Base-by-base conservation (phyloP, 2,888 invertebrate genomes). In the Heliconius charithonia region DNA sequence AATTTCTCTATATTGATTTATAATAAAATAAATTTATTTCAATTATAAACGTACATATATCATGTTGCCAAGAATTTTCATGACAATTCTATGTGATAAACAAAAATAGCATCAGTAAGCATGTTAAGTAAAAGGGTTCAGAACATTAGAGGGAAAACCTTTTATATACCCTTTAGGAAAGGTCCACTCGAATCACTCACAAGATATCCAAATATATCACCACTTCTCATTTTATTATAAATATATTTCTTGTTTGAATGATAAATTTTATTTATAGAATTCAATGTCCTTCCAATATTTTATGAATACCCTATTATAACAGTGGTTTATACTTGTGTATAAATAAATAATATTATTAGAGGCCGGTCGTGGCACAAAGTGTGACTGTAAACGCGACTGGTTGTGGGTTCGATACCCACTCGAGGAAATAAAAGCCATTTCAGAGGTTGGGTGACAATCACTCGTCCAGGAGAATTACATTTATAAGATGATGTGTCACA, bases 131-230 rank as follows among this genome's bases (percentile, higher is more conserved):
- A 80, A 80, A 80, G 80, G 80, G 80, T 80, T 80, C 63, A 78
- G 71, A 62, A 76, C 69, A 76, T 76, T 72, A 76, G 73, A 80
- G 56, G 69, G 65, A 65, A 76, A 78, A 80, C 80, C 78, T 80
- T 80, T 78, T 78, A 80, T 76, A 73, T 78, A 80, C 65, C 78
- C 70, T 80, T 80, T 80, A 80, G 73, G 70, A 73, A 76, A 76
- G 80, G 80, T 77, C 80, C 76, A 78, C 78, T 78, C 65, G 65
- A 77, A 74, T 80, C 76, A 76, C 76, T 78, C 63, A 75, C 80
- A 69, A 80, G 65, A 78, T 80, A 70, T 72, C n/a, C 56, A 56
- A 77, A 65, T 56, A 77, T 72, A 71, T 45, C 65, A 56, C 51
- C 25, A 56, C 32, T 65, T 29, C 56, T 72, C 25, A 59, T 74